These are phyloP conservation scores for Ophion ventricosus DNA, from an alignment of 2,888 invertebrate genomes.

Conservation along the genomic window DNA sequence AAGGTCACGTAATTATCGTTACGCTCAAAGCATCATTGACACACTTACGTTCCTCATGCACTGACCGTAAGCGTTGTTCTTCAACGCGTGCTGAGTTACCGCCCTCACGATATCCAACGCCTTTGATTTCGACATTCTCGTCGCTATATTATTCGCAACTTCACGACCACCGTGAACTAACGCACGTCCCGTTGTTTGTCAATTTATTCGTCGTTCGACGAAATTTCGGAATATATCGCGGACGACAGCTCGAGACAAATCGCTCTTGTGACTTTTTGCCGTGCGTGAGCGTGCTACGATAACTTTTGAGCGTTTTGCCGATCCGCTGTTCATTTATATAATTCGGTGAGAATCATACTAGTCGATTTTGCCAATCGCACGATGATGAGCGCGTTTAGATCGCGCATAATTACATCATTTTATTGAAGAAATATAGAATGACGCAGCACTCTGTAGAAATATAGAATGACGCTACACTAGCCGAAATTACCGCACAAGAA, in stretches of 20 bases:
- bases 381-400: background rate
- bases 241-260: background rate
- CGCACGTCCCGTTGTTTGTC: background rate
- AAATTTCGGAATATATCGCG: background rate
- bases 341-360: background rate
- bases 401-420: background rate
- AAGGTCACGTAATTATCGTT: background rate
- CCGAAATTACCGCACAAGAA: too few species aligned
- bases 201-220: background rate
- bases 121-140: conserved; percentile 68
- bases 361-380: background rate
- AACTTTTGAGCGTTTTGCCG: background rate
- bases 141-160: background rate
- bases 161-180: background rate
- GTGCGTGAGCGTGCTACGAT: background rate
- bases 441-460: too few species aligned
- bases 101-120: conserved; percentile 81
- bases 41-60: conserved; percentile 83
- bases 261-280: background rate
- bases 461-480: too few species aligned
- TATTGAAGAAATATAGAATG: background rate
- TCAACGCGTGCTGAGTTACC: conserved; percentile 78
- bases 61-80: conserved; percentile 82
- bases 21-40: background rate
- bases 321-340: background rate